Percentiles rank a stretch among this genome's conserved stretches.
These are phyloP conservation scores for Atlantisia rogersi DNA, from an alignment of 2,113 vertebrate genomes.

Conservation along the genomic window DNA sequence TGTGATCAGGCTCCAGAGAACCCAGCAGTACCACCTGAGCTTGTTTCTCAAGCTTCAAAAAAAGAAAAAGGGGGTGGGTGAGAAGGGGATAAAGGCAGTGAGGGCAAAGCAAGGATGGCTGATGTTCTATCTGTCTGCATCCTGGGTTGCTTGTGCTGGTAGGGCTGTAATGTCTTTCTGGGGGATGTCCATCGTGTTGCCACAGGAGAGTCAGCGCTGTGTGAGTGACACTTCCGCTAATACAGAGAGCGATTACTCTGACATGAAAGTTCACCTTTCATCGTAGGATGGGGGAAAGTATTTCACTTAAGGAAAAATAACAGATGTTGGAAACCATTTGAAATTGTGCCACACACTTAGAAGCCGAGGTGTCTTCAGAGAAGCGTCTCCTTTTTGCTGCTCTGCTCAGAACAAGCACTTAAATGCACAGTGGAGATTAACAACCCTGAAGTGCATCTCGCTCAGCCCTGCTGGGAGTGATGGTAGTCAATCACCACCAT, in stretches of 20 bases:
- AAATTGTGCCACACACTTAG: background rate
- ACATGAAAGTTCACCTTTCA: background rate
- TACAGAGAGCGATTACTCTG: background rate
- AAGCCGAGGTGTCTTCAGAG: background rate
- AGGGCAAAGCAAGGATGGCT: background rate
- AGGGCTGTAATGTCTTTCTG: accelerated
- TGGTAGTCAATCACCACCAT: background rate
- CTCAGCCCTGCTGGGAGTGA: background rate
- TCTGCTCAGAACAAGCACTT: background rate
- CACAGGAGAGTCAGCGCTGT: background rate
- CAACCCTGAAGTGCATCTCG: accelerated
- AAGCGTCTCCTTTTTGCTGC: background rate
- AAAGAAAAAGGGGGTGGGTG: accelerated
- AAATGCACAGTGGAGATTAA: background rate
- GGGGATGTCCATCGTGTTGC: background rate
- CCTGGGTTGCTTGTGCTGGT: background rate
- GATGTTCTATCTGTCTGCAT: background rate
- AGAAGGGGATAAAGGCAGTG: background rate
- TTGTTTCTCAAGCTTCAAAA: background rate
- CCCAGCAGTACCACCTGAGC: background rate
- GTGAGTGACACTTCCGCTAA: background rate
- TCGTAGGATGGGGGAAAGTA: background rate
- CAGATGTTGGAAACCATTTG: background rate
- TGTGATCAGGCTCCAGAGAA: background rate
- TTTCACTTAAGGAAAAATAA: background rate